Evolutionary conservation across 2,113 vertebrate species (phyloP), one percentile per base, ranked within the genome.

Genomic region (Herpailurus yagouaroundi): DNA sequence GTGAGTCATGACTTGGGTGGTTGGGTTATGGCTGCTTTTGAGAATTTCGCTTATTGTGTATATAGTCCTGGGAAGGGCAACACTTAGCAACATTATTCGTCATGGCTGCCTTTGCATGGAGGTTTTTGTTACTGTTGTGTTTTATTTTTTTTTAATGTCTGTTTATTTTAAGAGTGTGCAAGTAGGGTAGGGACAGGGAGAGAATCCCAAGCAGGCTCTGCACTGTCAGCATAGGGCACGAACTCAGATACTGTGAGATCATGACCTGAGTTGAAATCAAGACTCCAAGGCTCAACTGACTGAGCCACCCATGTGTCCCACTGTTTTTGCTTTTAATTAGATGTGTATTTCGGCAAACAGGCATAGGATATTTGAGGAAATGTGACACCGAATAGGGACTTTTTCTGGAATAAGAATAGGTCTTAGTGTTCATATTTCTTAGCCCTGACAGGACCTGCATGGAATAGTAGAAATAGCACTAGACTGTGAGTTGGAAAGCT

Each of bases 251-350:
- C 57, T 60, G 57, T 19, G 57, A 60, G 7, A 60, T 60, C 21
- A 60, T 23, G 57, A 60, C 57, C 57, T 60, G 57, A 60, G 57
- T 60, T 8, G 21, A 8, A 60, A 60, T 60, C 57, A 8, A 60
- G 21, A 60, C 7, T 60, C 57, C 21, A 60, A 23, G 57, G 7
- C 21, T 60, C 57, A 7, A 60, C 57, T 23, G 57, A 60, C 57
- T 9, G 57, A 60, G 57, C 57, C 57, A 60, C 57, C 57, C 57
- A 60, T 2, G 57, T 60, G 57, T 60, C 21, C 57, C 3, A 4
- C 63, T 84, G n/a, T 73, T 77, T n/a, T 71, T 94, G 31, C n/a
- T 92, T 96, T 85, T 87, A 92, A 94, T 90, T 4, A 87, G 29
- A 66, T 25, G 23, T 87, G 5, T 60, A 52, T 81, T 96, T 96